phyloP scores from a whole-genome alignment of 2,888 invertebrate genomes.

The Horisme vitalbata region DNA sequence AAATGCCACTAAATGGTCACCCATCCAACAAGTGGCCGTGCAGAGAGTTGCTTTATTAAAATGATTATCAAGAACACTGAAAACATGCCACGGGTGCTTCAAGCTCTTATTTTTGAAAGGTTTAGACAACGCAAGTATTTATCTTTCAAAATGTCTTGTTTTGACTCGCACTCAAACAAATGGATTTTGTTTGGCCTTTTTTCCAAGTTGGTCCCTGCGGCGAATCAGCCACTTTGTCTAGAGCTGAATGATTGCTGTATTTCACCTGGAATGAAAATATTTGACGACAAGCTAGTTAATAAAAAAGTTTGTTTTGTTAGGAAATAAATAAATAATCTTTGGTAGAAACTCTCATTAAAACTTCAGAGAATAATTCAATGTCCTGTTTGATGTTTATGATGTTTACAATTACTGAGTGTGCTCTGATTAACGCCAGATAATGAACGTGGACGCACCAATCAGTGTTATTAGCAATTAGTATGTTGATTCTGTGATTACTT shows the following conservation, averaged over 20 bases:
- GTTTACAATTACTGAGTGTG: neutral
- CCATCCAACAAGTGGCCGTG: too few relatives aligned
- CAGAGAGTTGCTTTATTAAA: too few relatives aligned
- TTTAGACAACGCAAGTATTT: too few relatives aligned
- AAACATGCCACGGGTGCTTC: too few relatives aligned
- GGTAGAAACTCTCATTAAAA: too few relatives aligned
- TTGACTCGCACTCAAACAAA: conserved; percentile 27
- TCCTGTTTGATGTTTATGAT: too few relatives aligned
- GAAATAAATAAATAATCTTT: too few relatives aligned
- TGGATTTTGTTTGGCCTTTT: conserved; percentile 18
- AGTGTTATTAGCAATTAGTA: conserved; percentile 12
- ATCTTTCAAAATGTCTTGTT: conserved; percentile 36
- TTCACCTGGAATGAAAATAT: conserved; percentile 2
- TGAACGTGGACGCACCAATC: conserved; percentile 8
- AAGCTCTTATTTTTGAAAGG: too few relatives aligned
- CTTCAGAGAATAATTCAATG: too few relatives aligned
- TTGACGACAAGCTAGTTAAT: neutral
- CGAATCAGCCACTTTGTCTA: conserved; percentile 16
- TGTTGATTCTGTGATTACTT: neutral
- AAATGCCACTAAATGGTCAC: too few relatives aligned
- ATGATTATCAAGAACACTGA: too few relatives aligned
- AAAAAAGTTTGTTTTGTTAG: too few relatives aligned
- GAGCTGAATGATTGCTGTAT: conserved; percentile 10
- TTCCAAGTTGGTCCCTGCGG: conserved; percentile 1
- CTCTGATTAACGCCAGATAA: neutral